These are phyloP conservation scores for Parotocinclus haroldoi DNA, from an alignment of 2,797 vertebrate genomes.

Conservation along the genomic window DNA sequence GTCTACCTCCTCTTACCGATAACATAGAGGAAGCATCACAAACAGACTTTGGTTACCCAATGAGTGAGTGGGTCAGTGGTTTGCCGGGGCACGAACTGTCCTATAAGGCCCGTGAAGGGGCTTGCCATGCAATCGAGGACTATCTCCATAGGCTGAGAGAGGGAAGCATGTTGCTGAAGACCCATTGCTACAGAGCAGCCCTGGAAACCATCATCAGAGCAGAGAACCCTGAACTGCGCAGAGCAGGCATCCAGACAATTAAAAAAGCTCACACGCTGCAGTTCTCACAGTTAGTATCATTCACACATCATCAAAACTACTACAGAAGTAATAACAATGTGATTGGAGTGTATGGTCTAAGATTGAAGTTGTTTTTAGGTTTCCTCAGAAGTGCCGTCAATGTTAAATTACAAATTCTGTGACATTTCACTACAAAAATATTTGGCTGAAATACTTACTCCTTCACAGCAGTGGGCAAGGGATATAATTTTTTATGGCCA, in stretches of 20 bases:
- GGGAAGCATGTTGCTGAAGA: slow-evolving; percentile 62
- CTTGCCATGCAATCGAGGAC: slow-evolving; percentile 88
- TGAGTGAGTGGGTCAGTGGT: slow-evolving; percentile 77
- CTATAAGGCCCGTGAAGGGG: slow-evolving; percentile 85
- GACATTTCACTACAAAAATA: too few species aligned
- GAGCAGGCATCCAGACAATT: slow-evolving; percentile 81
- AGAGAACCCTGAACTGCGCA: slow-evolving; percentile 63
- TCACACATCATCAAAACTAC: too few species aligned
- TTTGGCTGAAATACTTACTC: too few species aligned
- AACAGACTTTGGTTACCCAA: slow-evolving; percentile 75
- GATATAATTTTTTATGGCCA: too few species aligned
- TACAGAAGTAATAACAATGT: too few species aligned
- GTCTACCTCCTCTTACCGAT: slow-evolving; percentile 21
- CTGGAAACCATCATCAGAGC: slow-evolving; percentile 81
- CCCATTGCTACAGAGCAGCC: slow-evolving; percentile 83
- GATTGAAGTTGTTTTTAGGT: too few species aligned
- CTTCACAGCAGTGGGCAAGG: too few species aligned
- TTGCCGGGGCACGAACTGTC: slow-evolving; percentile 80
- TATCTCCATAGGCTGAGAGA: slow-evolving; percentile 68
- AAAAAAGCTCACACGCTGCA: slow-evolving; percentile 76
- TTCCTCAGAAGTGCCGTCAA: too few species aligned
- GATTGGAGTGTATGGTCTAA: too few species aligned
- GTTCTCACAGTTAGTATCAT: slow-evolving; percentile 77
- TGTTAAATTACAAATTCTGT: too few species aligned
- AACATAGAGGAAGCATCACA: not conserved